phyloP scores from a whole-genome alignment of 2,888 invertebrate species.

The Epirrhoe tristata region DNA sequence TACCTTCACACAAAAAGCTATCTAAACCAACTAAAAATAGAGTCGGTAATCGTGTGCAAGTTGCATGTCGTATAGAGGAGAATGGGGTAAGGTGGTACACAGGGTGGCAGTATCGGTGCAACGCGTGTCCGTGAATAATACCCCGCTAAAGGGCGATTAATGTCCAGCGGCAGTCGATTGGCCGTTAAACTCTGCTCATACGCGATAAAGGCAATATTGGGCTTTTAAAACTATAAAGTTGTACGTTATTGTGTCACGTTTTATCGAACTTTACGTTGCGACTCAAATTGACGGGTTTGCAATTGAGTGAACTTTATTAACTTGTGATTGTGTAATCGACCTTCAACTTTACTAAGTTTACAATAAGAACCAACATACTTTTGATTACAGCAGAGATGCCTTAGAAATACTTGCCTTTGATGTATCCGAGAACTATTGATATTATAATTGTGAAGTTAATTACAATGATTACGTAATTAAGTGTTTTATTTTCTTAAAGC shows the following conservation, averaged over 20 bases:
- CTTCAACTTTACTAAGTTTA: not conserved
- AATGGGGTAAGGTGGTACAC: conserved; percentile 60
- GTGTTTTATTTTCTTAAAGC: no score
- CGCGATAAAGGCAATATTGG: conserved; percentile 49
- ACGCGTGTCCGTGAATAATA: conserved; percentile 84
- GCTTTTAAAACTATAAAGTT: conserved; percentile 40
- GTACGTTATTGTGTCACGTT: conserved; percentile 21
- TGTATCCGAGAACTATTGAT: no score
- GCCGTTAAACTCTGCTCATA: conserved; percentile 58
- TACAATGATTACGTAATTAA: no score
- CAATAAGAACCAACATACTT: no score
- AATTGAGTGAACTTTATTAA: conserved; percentile 6
- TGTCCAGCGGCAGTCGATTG: conserved; percentile 69
- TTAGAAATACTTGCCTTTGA: no score
- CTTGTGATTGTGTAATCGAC: not conserved
- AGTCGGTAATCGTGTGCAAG: conserved; percentile 42
- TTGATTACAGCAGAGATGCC: no score
- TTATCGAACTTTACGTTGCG: conserved; percentile 21
- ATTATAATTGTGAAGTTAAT: no score
- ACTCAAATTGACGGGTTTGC: conserved; percentile 9
- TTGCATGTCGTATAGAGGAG: conserved; percentile 40
- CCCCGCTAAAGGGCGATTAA: conserved; percentile 82
- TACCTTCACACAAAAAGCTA: conserved; percentile 28
- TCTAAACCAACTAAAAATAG: conserved; percentile 22
- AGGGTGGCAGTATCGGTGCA: conserved; percentile 73